These are phyloP conservation scores for Tamandua tetradactyla DNA, from an alignment of 2,797 vertebrate species.

Conservation along the genomic window DNA sequence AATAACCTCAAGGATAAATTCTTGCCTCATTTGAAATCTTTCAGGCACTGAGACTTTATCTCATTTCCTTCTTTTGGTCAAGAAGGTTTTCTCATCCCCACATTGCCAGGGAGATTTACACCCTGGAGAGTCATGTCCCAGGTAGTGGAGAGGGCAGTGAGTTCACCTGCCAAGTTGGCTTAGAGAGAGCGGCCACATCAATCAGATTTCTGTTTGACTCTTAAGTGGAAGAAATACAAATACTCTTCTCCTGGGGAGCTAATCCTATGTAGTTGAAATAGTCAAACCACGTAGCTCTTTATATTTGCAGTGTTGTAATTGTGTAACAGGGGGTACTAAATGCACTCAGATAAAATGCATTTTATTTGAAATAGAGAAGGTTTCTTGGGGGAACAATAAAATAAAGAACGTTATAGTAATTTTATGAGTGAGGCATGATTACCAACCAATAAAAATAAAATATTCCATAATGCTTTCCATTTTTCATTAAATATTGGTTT, in stretches of 20 bases:
- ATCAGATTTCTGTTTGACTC: not conserved
- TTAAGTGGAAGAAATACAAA: not conserved
- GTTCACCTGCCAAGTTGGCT: too few relatives aligned
- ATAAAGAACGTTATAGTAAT: not conserved
- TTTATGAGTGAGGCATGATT: conserved; percentile 16
- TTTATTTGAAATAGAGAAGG: conserved; percentile 29
- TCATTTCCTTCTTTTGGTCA: too few relatives aligned
- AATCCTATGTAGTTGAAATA: not conserved
- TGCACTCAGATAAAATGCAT: not conserved
- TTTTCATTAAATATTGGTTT: conserved; percentile 23
- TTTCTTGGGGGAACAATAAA: not conserved
- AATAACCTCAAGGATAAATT: too few relatives aligned
- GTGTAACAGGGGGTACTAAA: not conserved
- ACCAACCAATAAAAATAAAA: conserved; percentile 17
- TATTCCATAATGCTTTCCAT: not conserved
- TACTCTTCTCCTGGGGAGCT: not conserved
- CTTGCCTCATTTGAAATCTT: too few relatives aligned
- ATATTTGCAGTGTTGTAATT: not conserved
- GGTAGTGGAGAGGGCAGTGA: too few relatives aligned
- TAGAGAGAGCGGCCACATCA: too few relatives aligned
- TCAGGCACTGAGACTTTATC: too few relatives aligned
- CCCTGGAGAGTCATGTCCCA: too few relatives aligned
- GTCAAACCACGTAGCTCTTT: not conserved
- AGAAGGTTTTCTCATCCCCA: too few relatives aligned
- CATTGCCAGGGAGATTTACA: too few relatives aligned